phyloP scores from a whole-genome alignment of 2,797 vertebrate species.

The Forpus xanthops region DNA sequence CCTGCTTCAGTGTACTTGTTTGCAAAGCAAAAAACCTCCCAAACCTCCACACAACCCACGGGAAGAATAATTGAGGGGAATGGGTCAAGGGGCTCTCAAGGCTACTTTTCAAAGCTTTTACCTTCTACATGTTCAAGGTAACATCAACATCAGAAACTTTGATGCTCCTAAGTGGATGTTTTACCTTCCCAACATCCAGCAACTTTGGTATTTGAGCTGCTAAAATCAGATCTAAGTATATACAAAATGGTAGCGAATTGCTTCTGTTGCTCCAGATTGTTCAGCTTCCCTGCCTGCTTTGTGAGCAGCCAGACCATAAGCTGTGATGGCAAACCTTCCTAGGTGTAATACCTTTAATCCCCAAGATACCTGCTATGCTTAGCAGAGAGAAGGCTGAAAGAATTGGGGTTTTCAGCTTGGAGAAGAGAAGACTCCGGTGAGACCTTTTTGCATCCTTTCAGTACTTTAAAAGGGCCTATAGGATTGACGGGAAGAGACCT shows the following conservation, averaged over 20 bases:
- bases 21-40: not conserved
- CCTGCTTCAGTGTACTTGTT: not conserved
- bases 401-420: not conserved
- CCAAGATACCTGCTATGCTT: not conserved
- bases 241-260: not conserved
- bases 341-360: not conserved
- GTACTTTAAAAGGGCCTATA: not conserved
- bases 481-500: not conserved
- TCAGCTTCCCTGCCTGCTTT: not conserved
- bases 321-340: not conserved
- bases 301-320: not conserved
- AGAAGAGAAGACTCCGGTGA: not conserved
- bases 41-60: not conserved
- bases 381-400: not conserved
- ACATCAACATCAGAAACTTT: not conserved
- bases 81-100: fast-evolving
- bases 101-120: not conserved
- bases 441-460: not conserved
- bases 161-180: not conserved
- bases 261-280: fast-evolving
- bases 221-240: not conserved
- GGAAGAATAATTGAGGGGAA: not conserved
- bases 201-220: not conserved
- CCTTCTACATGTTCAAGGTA: not conserved
- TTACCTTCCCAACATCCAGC: not conserved